phyloP scores from a whole-genome alignment of 2,888 invertebrate genomes.

The Heteromyza rotundicornis region DNA sequence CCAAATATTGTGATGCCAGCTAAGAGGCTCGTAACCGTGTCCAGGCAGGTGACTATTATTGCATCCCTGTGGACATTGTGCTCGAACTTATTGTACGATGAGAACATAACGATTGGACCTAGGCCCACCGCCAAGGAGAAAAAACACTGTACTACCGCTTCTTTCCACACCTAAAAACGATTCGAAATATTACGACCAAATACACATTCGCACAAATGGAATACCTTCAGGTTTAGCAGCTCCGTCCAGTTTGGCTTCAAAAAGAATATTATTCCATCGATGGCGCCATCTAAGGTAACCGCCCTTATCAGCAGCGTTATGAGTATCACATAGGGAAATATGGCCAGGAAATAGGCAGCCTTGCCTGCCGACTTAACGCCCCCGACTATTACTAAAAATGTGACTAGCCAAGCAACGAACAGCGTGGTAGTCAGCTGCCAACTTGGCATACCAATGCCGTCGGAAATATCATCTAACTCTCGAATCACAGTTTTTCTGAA shows the following conservation, averaged over 20 bases:
- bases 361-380: conserved; percentile 22
- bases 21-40: conserved; percentile 79
- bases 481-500: conserved; percentile 20
- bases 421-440: conserved; percentile 20
- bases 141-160: conserved; percentile 76
- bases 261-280: conserved; percentile 24
- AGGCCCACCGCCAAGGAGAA: conserved; percentile 76
- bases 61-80: conserved; percentile 75
- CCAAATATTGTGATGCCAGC: conserved; percentile 83
- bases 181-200: not conserved
- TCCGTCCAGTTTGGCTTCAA: conserved; percentile 22
- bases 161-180: conserved; percentile 71
- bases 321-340: conserved; percentile 23
- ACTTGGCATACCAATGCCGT: conserved; percentile 24
- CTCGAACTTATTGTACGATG: conserved; percentile 74
- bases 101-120: conserved; percentile 76
- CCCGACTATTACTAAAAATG: conserved; percentile 19
- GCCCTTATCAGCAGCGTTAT: conserved; percentile 22
- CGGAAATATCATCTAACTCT: conserved; percentile 18
- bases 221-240: conserved; percentile 19
- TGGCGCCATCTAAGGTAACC: conserved; percentile 22
- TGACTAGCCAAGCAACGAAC: conserved; percentile 19
- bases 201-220: not conserved
- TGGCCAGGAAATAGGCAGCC: conserved; percentile 24
- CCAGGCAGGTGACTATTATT: conserved; percentile 78